A percentile compares a stretch with the other conserved stretches of the same genome.
Evolutionary conservation across 2,888 invertebrate genomes (phyloP).

Genomic region (Kryphioiulus occultus): DNA sequence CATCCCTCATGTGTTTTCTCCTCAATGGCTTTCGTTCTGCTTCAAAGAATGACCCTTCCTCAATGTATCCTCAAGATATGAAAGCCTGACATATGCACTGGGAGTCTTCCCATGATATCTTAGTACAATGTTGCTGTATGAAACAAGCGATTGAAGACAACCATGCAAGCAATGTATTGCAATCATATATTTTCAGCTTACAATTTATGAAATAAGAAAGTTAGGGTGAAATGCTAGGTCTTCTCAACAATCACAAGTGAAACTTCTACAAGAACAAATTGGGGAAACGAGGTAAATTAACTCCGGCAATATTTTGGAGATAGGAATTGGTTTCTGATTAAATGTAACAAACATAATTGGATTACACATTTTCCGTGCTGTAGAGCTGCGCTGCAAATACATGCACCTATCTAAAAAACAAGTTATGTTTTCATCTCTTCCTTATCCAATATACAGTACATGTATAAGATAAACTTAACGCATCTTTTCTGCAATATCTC

Average conservation of each 20-base stretch:
- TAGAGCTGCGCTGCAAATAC: no score
- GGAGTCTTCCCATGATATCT: constrained; percentile 28
- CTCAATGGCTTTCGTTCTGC: constrained; percentile 32
- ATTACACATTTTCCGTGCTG: no score
- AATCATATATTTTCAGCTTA: neutral
- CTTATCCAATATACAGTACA: no score
- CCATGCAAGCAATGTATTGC: neutral
- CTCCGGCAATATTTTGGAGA: no score
- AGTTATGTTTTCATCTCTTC: no score
- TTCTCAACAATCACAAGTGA: neutral
- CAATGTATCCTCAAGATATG: constrained; percentile 32
- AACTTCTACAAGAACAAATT: neutral
- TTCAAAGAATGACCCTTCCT: constrained; percentile 35
- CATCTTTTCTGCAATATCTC: no score
- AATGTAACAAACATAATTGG: no score
- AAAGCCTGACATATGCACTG: constrained; percentile 37
- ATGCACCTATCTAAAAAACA: no score
- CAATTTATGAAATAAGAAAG: neutral
- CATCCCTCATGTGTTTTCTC: constrained; percentile 35
- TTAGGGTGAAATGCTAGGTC: neutral
- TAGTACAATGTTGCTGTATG: neutral
- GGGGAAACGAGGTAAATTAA: neutral
- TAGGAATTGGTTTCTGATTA: no score
- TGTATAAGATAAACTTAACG: no score
- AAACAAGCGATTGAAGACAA: neutral